Conservation (phyloP, 2,797 vertebrate genomes). For the Paedocypris micromegethes region DNA sequence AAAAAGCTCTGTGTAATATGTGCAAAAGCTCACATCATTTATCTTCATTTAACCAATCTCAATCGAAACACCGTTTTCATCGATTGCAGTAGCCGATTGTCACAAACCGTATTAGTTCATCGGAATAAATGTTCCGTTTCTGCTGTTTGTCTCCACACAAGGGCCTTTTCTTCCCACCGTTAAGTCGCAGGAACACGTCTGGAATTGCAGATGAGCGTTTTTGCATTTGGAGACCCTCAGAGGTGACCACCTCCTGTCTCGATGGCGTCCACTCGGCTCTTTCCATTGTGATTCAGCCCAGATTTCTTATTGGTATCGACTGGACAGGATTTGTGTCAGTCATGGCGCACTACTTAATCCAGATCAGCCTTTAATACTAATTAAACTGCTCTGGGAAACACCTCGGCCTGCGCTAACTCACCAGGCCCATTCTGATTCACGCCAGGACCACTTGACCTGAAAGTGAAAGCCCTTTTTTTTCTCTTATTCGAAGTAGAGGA, state of each 20-base stretch:
- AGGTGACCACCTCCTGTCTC: constrained; percentile 6
- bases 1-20: too few species aligned
- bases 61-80: too few species aligned
- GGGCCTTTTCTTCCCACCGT: background rate
- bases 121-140: constrained; percentile 1
- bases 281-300: constrained; percentile 46
- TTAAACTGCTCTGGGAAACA: constrained; percentile 49
- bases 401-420: constrained; percentile 38
- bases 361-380: constrained; percentile 55
- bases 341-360: constrained; percentile 48
- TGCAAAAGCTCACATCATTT: too few species aligned
- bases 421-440: constrained; percentile 41
- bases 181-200: constrained; percentile 1
- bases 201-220: constrained; percentile 21
- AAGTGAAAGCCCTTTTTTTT: constrained; percentile 36
- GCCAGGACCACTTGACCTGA: constrained; percentile 42
- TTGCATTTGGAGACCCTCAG: constrained; percentile 1
- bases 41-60: too few species aligned
- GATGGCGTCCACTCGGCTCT: constrained; percentile 32
- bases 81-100: too few species aligned
- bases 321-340: constrained; percentile 48
- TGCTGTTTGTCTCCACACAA: constrained; percentile 24
- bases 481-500: background rate
- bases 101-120: too few species aligned
- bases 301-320: constrained; percentile 47